Evolutionary conservation across 2,113 vertebrate species (phyloP), one percentile per base, ranked within the genome.

Genomic region (Damaliscus lunatus): DNA sequence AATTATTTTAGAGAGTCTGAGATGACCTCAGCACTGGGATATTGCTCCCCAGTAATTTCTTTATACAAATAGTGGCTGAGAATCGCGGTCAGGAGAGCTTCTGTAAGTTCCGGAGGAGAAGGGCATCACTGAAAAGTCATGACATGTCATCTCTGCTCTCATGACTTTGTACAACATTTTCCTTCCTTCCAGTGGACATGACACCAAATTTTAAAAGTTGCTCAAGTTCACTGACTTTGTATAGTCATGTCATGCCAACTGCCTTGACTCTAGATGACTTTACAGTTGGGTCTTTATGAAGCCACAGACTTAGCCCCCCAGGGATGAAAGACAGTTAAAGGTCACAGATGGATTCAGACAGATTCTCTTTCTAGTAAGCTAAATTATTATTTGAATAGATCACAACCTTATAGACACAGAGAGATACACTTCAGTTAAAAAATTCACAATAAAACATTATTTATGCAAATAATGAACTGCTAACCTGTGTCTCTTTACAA

Each of bases 161-260:
- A 25, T 0, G 12, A 50, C 5, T 55, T 4, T 16, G 1, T 11
- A 62, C 1, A 16, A 40, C 10, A 23, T 25, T 74, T 25, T 43
- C 5, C 29, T 80, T 43, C 43, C 13, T 93, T 81, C 43, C 15
- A 52, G 13, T 2, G 43, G 10, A 64, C 31, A 27, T 52, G 55
- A 53, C n/a, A 12, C 2, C 15, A 23, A 78, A 48, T 71, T 91
- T 64, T 33, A 74, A 60, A 43, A 6, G 19, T 74, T 59, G 14
- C 3, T 83, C 23, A 78, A 55, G 10, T 8, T 33, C 59, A 29
- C 62, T 62, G 29, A 52, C 46, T 80, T 8, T 13, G 12, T 2
- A 16, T 48, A 62, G 62, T 57, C 11, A 71, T 64, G 36, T 46
- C 11, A 23, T 3, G 5, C 2, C 21, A 48, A 33, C 46, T 71